Base-by-base conservation (phyloP, 2,113 vertebrate species). In the Ameiurus melas region DNA sequence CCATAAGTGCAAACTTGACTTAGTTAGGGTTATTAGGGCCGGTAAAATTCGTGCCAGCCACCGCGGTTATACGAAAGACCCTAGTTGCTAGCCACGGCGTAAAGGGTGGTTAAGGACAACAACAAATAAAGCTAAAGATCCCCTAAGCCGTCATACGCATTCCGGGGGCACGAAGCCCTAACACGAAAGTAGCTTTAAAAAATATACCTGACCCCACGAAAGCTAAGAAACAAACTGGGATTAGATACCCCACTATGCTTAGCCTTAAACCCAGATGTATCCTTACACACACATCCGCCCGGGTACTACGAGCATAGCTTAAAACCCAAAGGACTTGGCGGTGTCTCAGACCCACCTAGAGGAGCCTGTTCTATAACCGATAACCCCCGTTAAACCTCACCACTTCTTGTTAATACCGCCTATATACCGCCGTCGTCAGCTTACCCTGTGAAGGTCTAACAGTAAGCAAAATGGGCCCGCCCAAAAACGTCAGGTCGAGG, bases 271-370 rank as follows among this genome's bases (percentile, higher is more conserved):
- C 33, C 39, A 86, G 90, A 89, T 88, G 53, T 10, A 13, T 8
- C 8, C 0, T 0, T 62, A 92, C 90, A 39, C 2, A 5, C 3
- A 51, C 27, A 86, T 88, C 83, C 92, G 92, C 92, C 92, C 47
- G 90, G 90, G 89, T 1, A 93, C 89, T 93, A 92, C 91, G 36
- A 92, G 90, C 92, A 39, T 2, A 86, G 91, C 89, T 93, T 91
- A 68, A 93, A 93, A 93, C 92, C 91, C 92, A 93, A 93, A 92
- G 92, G 92, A 93, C 92, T 92, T 93, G 92, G 89, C 91, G 92
- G 92, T 92, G 90, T 87, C 85, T 88, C 85, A 91, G 25, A 93
- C 80, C 92, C 91, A 58, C 88, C 90, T 92, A 92, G 91, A 92
- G 92, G 92, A 92, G 92, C 92, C 92, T 92, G 92, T 92, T 89